Conservation (phyloP, 2,888 invertebrate species). For the Stenodema calcarata region DNA sequence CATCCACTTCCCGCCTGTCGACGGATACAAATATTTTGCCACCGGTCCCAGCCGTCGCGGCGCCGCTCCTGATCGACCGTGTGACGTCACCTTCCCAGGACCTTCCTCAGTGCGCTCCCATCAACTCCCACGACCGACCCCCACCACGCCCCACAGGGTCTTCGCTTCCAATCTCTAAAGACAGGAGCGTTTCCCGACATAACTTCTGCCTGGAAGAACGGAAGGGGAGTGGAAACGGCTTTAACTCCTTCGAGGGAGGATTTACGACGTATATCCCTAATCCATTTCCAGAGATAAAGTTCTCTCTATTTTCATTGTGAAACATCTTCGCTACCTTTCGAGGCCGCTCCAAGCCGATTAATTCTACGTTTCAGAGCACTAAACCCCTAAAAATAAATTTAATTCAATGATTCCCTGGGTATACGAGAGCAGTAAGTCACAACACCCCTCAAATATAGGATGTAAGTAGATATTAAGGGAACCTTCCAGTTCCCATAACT, state of each 20-base stretch:
- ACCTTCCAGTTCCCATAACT: too few relatives aligned
- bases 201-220: not conserved
- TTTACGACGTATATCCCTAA: not conserved
- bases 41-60: constrained; percentile 9
- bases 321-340: not conserved
- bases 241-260: not conserved
- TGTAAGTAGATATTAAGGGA: too few relatives aligned
- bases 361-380: not conserved
- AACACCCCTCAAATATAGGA: not conserved
- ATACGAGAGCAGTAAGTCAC: not conserved
- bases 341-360: not conserved
- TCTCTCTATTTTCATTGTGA: not conserved
- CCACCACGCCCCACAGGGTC: not conserved
- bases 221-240: not conserved
- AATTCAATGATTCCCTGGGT: not conserved
- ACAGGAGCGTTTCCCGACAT: not conserved
- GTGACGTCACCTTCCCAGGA: constrained; percentile 5
- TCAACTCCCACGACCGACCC: not conserved
- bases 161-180: not conserved
- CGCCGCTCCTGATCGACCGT: constrained; percentile 13
- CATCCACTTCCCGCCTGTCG: not conserved
- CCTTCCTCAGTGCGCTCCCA: not conserved
- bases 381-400: not conserved
- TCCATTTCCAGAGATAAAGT: not conserved
- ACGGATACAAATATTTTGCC: constrained; percentile 21